Conservation (phyloP, 2,888 invertebrate species). For the Tubiluchus corallicola region DNA sequence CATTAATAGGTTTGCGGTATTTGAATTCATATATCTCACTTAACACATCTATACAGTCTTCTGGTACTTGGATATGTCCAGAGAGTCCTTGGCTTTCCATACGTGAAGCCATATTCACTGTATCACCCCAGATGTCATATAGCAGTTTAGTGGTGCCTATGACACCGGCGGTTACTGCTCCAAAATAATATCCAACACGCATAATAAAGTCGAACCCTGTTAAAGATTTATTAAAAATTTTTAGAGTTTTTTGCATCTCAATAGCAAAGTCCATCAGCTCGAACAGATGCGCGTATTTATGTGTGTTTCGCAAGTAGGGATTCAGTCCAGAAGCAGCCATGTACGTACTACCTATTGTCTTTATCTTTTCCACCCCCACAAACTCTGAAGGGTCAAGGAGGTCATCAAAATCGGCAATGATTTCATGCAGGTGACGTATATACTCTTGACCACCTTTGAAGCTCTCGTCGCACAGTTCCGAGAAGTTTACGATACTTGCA, state of each 20-base stretch:
- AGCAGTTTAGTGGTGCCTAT: constrained; percentile 88
- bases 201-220: constrained; percentile 71
- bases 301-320: constrained; percentile 49
- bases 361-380: constrained; percentile 81
- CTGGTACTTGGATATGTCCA: constrained; percentile 44
- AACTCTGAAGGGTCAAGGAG: constrained; percentile 47
- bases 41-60: constrained; percentile 36
- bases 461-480: constrained; percentile 92
- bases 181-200: constrained; percentile 46
- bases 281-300: constrained; percentile 56
- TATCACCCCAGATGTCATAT: constrained; percentile 97
- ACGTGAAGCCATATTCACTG: constrained; percentile 85
- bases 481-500: constrained; percentile 88
- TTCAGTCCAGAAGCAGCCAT: constrained; percentile 95
- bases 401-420: constrained; percentile 90
- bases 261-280: constrained; percentile 79
- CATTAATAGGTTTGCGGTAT: constrained; percentile 77
- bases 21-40: constrained; percentile 62
- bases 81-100: constrained; percentile 92
- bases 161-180: constrained; percentile 85
- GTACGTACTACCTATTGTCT: constrained; percentile 83
- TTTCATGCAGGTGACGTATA: constrained; percentile 64
- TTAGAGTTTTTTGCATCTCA: constrained; percentile 70
- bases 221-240: constrained; percentile 70
- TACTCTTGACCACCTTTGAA: constrained; percentile 88